phyloP scores from a whole-genome alignment of 2,113 vertebrate species.

The Sarotherodon lohbergeri region DNA sequence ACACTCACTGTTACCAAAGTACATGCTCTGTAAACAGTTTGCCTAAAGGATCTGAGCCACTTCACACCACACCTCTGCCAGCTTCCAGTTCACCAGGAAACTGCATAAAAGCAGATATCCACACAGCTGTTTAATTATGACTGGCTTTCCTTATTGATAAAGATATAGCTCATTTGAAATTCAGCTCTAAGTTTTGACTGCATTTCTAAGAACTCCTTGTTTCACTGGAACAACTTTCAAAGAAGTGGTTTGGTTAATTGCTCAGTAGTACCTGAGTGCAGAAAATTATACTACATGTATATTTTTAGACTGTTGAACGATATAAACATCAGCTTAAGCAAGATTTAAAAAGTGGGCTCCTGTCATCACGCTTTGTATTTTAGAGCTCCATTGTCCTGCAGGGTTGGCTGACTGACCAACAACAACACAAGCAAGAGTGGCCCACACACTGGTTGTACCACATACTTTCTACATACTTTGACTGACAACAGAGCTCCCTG shows the following conservation, averaged over 20 bases:
- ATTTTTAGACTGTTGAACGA: background rate
- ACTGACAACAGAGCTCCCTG: background rate
- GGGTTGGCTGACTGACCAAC: background rate
- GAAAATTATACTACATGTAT: background rate
- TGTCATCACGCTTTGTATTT: background rate
- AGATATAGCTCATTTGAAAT: background rate
- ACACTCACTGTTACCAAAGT: background rate
- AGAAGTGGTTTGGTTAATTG: background rate
- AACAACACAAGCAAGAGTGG: background rate
- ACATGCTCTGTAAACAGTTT: slow-evolving; percentile 9
- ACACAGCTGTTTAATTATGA: background rate
- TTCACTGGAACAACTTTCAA: background rate
- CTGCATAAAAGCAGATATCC: background rate
- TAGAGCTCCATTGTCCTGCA: background rate
- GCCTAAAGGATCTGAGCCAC: background rate
- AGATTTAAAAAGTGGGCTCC: rapidly evolving
- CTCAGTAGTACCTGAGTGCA: background rate
- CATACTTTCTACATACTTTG: background rate
- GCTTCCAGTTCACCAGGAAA: background rate
- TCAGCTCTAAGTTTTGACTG: background rate
- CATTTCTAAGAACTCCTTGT: background rate
- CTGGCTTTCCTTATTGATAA: background rate
- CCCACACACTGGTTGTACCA: rapidly evolving
- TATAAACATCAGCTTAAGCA: background rate
- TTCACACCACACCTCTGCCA: background rate